Evolutionary conservation across 1,140 invertebrate species (phyloP).

Genomic region (Drosophila nigrodunni): DNA sequence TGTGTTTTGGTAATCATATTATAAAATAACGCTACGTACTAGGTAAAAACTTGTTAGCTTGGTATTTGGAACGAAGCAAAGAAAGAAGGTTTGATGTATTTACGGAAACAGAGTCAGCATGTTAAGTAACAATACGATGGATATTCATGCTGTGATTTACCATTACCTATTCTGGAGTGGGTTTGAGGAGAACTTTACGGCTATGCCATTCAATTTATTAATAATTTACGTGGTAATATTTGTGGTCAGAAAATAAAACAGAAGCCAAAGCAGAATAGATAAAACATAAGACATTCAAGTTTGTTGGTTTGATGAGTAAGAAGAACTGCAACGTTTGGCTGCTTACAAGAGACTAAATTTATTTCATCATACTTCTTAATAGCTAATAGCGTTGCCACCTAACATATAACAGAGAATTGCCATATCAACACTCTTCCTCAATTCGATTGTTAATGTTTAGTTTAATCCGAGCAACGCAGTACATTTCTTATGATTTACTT

Average conservation of each 20-base stretch:
- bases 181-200: constrained; percentile 11
- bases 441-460: no score
- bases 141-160: constrained; percentile 48
- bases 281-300: constrained; percentile 18
- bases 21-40: no score
- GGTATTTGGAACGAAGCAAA: not conserved
- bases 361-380: no score
- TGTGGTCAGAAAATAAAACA: constrained; percentile 52
- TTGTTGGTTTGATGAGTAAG: no score
- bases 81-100: constrained; percentile 73
- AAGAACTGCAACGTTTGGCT: no score
- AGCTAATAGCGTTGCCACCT: no score
- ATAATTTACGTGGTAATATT: constrained; percentile 83
- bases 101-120: constrained; percentile 78
- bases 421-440: no score
- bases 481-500: no score
- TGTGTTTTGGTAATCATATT: not conserved
- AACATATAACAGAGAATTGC: no score
- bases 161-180: not conserved
- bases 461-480: no score
- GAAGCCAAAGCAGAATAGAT: constrained; percentile 42
- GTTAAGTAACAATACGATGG: constrained; percentile 71
- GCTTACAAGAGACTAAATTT: no score
- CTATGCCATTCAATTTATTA: constrained; percentile 70
- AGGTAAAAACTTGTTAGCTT: not conserved